These are phyloP conservation scores for Ectemnius cavifrons DNA, from an alignment of 2,888 invertebrate genomes.

Conservation along the genomic window DNA sequence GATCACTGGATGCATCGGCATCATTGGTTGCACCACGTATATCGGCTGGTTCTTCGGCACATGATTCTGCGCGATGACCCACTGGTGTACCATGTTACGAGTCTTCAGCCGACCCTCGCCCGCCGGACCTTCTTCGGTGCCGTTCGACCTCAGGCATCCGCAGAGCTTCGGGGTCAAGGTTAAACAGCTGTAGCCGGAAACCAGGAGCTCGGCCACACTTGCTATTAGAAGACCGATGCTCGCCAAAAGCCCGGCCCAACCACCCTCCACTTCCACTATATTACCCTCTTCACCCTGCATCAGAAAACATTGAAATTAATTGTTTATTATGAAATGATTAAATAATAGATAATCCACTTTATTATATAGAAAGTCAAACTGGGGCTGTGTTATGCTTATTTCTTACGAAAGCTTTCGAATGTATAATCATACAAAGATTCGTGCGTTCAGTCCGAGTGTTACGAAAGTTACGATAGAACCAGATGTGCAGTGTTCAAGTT, in stretches of 20 bases:
- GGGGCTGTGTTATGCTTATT: too few relatives aligned
- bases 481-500: too few relatives aligned
- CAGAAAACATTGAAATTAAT: neutral
- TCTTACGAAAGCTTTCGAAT: too few relatives aligned
- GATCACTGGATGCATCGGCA: conserved; percentile 73
- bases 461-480: too few relatives aligned
- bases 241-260: conserved; percentile 82
- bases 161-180: conserved; percentile 74
- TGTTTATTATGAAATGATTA: too few relatives aligned
- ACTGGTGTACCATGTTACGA: conserved; percentile 76
- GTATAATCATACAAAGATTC: too few relatives aligned
- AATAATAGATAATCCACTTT: too few relatives aligned
- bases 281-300: conserved; percentile 66
- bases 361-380: too few relatives aligned
- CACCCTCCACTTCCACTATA: conserved; percentile 78
- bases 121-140: conserved; percentile 28
- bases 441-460: too few relatives aligned
- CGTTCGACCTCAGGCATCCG: conserved; percentile 66
- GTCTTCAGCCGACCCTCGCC: conserved; percentile 69
- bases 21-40: conserved; percentile 74
- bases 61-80: conserved; percentile 75
- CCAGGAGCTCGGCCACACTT: conserved; percentile 79
- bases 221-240: conserved; percentile 83
- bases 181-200: conserved; percentile 73
- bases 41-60: conserved; percentile 73